Conservation (phyloP, 1,140 invertebrate species). For the Drosophila ohnishii region DNA sequence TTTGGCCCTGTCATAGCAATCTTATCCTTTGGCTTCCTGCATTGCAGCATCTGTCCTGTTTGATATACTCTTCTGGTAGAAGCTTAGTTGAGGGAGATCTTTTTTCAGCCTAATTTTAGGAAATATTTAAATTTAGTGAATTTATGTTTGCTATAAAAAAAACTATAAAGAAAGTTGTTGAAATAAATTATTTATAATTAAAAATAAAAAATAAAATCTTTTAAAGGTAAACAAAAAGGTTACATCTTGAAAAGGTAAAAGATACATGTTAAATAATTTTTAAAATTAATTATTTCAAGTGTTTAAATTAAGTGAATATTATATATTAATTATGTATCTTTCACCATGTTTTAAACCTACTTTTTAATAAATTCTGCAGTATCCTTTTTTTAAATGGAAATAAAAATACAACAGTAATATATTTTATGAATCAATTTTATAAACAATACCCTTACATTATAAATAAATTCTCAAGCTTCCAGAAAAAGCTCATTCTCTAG, state of each 20-base stretch:
- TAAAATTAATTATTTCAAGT: background rate
- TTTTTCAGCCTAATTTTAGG: background rate
- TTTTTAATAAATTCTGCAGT: background rate
- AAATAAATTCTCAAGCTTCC: background rate
- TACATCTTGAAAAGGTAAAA: too few species aligned
- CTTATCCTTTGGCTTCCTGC: conserved; percentile 12
- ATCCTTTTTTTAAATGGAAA: background rate
- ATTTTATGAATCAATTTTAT: fast-evolving
- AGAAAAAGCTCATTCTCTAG: background rate
- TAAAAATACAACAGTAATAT: too few species aligned
- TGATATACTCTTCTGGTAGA: conserved; percentile 12
- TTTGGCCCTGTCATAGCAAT: conserved; percentile 53
- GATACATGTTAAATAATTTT: background rate
- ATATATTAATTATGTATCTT: background rate
- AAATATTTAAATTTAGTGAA: background rate
- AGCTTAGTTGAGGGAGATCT: conserved; percentile 1
- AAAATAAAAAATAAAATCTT: background rate
- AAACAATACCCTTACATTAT: too few species aligned
- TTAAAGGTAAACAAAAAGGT: too few species aligned
- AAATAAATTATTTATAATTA: background rate
- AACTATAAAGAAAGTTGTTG: background rate
- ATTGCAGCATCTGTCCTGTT: conserved; percentile 30
- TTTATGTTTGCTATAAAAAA: background rate
- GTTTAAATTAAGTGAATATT: background rate
- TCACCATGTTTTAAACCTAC: background rate